A percentile compares a stretch with the other conserved stretches of the same genome.
Evolutionary conservation across 2,113 vertebrate species (phyloP).

Genomic region (Australoheros scitulus): DNA sequence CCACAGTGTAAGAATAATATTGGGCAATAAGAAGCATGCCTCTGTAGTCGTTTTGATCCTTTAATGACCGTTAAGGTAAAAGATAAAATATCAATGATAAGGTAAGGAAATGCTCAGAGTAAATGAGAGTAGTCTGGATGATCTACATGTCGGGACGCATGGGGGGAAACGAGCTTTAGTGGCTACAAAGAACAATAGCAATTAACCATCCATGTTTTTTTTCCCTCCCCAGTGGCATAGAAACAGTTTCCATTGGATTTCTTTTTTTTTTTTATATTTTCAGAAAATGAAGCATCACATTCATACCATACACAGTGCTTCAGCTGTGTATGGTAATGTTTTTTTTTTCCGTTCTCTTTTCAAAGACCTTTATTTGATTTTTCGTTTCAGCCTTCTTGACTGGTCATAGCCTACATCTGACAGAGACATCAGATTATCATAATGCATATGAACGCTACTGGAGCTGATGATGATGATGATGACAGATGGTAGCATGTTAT

Average conservation of each 20-base stretch:
- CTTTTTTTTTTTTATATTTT: constrained; percentile 63
- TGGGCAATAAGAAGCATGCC: constrained; percentile 31
- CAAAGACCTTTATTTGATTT: constrained; percentile 69
- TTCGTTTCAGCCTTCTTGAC: constrained; percentile 71
- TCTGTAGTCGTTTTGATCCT: constrained; percentile 1
- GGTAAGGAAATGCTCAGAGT: not conserved
- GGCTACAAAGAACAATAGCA: constrained; percentile 68
- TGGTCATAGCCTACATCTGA: constrained; percentile 81
- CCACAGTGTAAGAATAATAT: constrained; percentile 5
- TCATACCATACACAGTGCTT: constrained; percentile 79
- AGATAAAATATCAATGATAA: constrained; percentile 9
- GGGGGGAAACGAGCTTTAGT: constrained; percentile 44
- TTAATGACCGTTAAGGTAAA: constrained; percentile 2
- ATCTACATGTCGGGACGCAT: constrained; percentile 5
- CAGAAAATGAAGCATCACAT: constrained; percentile 74
- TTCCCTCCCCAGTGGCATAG: constrained; percentile 57
- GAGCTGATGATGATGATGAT: constrained; percentile 47
- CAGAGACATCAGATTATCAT: constrained; percentile 62
- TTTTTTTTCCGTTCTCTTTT: constrained; percentile 44
- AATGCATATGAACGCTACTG: constrained; percentile 29
- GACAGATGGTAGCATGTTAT: constrained; percentile 28
- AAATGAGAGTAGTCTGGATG: constrained; percentile 20
- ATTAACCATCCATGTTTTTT: constrained; percentile 74
- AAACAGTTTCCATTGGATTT: constrained; percentile 71
- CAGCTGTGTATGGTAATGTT: constrained; percentile 78